A percentile compares a stretch with the other conserved stretches of the same genome.
Evolutionary conservation across 2,888 invertebrate species (phyloP).

Genomic region (Didymodactylos carnosus): DNA sequence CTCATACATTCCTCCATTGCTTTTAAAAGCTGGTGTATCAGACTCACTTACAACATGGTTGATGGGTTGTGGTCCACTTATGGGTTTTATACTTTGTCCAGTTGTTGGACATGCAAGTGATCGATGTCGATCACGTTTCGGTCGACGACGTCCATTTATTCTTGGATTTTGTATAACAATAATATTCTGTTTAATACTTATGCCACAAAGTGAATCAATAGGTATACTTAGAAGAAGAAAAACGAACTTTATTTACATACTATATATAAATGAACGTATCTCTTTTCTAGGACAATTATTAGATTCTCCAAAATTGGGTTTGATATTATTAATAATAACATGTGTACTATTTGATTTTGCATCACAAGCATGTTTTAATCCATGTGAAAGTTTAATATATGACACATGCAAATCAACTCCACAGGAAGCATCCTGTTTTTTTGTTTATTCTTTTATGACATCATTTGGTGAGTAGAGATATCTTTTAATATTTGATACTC

Average conservation of each 20-base stretch:
- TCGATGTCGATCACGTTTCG: conserved; percentile 20
- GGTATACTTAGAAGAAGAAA: background rate
- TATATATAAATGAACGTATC: background rate
- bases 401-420: conserved; percentile 20
- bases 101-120: conserved; percentile 35
- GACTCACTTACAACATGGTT: conserved; percentile 35
- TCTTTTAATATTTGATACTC: too few relatives aligned
- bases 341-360: conserved; percentile 17
- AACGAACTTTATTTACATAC: background rate
- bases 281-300: background rate
- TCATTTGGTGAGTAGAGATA: too few relatives aligned
- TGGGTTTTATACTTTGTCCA: conserved; percentile 34
- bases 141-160: conserved; percentile 36
- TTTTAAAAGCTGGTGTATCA: conserved; percentile 35
- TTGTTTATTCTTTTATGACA: conserved; percentile 23
- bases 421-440: conserved; percentile 20
- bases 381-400: conserved; percentile 24
- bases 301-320: background rate
- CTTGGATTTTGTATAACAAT: conserved; percentile 29
- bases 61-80: conserved; percentile 35
- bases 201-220: conserved; percentile 23
- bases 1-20: conserved; percentile 37
- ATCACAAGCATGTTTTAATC: conserved; percentile 24
- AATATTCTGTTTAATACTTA: conserved; percentile 30
- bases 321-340: background rate